Evolutionary conservation across 2,888 invertebrate genomes (phyloP), one percentile per base, ranked within the genome.

Genomic region (Nomada fabriciana): DNA sequence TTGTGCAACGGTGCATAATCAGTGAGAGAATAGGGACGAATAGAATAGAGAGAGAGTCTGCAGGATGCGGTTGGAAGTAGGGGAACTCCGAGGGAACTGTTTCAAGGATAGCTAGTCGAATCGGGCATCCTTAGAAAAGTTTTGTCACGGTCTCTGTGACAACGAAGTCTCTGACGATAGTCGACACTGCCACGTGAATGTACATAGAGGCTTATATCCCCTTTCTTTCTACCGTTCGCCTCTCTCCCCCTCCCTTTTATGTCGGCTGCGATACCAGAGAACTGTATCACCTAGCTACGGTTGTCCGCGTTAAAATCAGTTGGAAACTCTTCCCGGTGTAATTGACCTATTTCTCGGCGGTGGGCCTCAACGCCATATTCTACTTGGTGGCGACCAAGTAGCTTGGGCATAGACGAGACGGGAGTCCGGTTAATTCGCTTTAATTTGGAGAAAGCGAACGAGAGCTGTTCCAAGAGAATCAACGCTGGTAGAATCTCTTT

Each of bases 71-170:
- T 53, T 15, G 20, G 13, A 36, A 18, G 29, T 2, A 20, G 67
- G 13, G 11, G 43, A 69, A 25, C 53, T 65, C n/a, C 73, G 53
- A 47, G 65, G 60, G 74, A 61, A 69, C 53, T 52, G 74, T 70
- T 64, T 74, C 81, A 75, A 82, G 74, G 81, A 80, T 81, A 79
- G 74, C 81, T 55, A 50, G 52, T 77, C 43, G 77, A 68, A 61
- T 65, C 74, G 59, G 69, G 36, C 74, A 67, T 74, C 63, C 69
- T 70, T 20, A 55, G 70, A 70, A 65, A 80, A 82, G 55, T 63
- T 77, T 71, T 29, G 59, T 25, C 59, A 59, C 36, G 36, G 55
- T 11, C 15, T 52, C 0, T 18, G 29, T 7, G 25, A 43, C 59
- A 36, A 57, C 55, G 20, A 23, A 11, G 23, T 10, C 23, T 3